Percentiles rank a stretch among this genome's conserved stretches.
phyloP scores from a whole-genome alignment of 1,140 invertebrate species.

The Apocrypta bakeri region DNA sequence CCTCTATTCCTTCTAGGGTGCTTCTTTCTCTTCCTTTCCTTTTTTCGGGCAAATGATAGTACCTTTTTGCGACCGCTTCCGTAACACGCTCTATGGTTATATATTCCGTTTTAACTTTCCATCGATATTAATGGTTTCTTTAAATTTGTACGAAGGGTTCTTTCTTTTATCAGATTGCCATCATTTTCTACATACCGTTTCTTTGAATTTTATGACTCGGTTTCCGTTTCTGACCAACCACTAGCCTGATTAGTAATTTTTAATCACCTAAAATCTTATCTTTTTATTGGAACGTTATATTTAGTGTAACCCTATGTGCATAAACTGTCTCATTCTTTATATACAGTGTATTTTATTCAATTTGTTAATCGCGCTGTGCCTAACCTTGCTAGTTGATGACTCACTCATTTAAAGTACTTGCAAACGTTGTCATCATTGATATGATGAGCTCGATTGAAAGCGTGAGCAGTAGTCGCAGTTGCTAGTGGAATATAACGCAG shows the following conservation, averaged over 20 bases:
- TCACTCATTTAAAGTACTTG: background rate
- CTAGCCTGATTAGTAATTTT: slow-evolving; percentile 34
- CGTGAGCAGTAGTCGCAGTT: background rate
- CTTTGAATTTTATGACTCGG: background rate
- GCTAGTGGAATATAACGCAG: background rate
- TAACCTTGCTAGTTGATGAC: no score
- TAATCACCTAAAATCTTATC: background rate
- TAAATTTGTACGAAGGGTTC: slow-evolving; percentile 22
- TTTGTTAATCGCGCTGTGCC: no score
- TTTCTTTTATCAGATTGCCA: background rate
- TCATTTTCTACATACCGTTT: background rate
- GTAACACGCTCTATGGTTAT: slow-evolving; percentile 22
- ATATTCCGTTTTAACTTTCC: slow-evolving; percentile 38
- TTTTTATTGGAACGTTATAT: background rate
- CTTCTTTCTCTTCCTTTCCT: background rate
- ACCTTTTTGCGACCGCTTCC: background rate
- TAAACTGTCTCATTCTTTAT: no score
- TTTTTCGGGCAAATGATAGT: background rate
- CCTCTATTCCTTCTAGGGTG: background rate
- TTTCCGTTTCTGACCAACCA: slow-evolving; percentile 3
- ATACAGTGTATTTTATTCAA: no score
- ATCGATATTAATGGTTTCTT: slow-evolving; percentile 45
- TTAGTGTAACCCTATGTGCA: background rate
- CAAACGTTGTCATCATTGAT: background rate
- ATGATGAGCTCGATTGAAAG: background rate